Evolutionary conservation across 2,888 invertebrate genomes (phyloP), one percentile per base, ranked within the genome.

Genomic region (Drosophila flavopinicola): DNA sequence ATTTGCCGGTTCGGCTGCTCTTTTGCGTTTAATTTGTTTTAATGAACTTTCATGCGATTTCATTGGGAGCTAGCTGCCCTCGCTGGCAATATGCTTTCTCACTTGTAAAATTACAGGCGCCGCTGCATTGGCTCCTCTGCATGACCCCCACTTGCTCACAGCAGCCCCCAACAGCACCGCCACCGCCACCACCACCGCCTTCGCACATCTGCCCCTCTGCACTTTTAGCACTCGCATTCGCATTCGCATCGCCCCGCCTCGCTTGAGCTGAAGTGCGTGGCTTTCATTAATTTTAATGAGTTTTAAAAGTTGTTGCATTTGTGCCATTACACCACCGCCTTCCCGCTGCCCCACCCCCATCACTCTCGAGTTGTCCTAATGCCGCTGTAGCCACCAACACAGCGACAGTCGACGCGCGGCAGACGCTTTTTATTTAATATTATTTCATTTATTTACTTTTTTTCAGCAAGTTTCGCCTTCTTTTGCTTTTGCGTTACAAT

Each of bases 231-330:
- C 27, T 13, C 29, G n/a, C 57, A 41, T n/a, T n/a, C n/a, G n/a
- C 20, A 24, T 38, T 38, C 17, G 30, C 6, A n/a, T n/a, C 20
- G 32, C n/a, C 23, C 17, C n/a, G 35, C 6, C 35, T 15, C 41
- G 60, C 64, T 65, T 67, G 53, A 44, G 56, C 76, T 82, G 70
- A 82, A 82, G 80, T 85, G 80, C 80, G 85, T 85, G 77, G 85
- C 78, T 83, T 85, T 83, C 85, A 85, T 83, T 83, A 83, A 83
- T 83, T 83, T 83, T 83, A 83, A 83, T 83, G 83, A 83, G 83
- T 83, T 83, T 85, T 77, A 77, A 85, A 85, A 85, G 85, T 83
- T 83, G 77, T 75, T 83, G 78, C 78, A 64, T 75, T 74, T 78
- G 66, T 61, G 25, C 37, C 25, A 30, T 58, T 20, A 38, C 38